Base-by-base conservation (phyloP, 2,888 invertebrate species). In the Exocentrus adspersus region DNA sequence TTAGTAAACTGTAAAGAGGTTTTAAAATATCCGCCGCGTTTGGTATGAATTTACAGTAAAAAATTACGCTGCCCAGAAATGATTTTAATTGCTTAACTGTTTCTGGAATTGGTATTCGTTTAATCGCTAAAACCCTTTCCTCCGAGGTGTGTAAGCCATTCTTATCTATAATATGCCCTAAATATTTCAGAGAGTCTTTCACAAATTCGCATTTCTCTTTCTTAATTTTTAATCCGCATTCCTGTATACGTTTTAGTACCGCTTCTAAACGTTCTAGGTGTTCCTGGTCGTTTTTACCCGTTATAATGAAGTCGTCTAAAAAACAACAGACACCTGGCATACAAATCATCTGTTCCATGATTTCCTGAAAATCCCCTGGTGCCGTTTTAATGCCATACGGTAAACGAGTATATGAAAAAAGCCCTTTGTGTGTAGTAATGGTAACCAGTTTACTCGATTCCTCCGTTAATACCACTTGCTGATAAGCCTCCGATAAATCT, bases 341-440 rank as follows among this genome's bases (percentile, higher is more conserved):
- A 17, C 65, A n/a, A n/a, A n/a, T 50, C 41, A 79, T 28, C 20
- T 62, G 28, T 50, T 79, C 77, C 72, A 76, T 72, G 9, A 74
- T 64, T 42, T 67, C 61, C 54, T 77, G 73, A 52, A 75, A 77
- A 51, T 72, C 69, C 17, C 71, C 70, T 16, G 77, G 76, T 10
- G 74, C 73, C 16, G 72, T 71, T 0, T 75, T 68, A 32, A 78
- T 70, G 4, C 77, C 78, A 62, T 71, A 76, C 2, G 76, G 72
- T 21, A 76, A 50, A 17, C 75, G 69, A 6, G 66, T 72, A 59
- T 71, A 73, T n/a, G 51, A 52, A 57, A 62, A 75, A 16, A 78
- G 57, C 0, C 76, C 74, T 14, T 62, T 67, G 37, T 73, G 75
- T 2, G 78, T 77, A 10, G 70, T 69, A 9, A 76, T 69, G 0